phyloP scores from a whole-genome alignment of 2,888 invertebrate genomes.

The Temnothorax unifasciatus region DNA sequence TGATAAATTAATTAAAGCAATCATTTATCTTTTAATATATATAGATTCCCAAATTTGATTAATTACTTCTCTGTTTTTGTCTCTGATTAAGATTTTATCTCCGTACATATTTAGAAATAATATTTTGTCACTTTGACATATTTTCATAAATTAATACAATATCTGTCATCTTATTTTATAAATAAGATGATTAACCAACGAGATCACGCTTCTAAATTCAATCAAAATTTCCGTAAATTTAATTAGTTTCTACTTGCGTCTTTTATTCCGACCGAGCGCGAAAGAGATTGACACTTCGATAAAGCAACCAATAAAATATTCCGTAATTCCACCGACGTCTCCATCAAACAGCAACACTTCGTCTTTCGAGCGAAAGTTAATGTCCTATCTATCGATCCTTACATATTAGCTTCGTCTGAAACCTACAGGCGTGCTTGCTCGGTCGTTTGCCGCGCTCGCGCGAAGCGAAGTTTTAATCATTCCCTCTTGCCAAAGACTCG shows the following conservation, averaged over 20 bases:
- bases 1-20: not conserved
- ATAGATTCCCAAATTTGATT: not conserved
- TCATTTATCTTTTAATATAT: not conserved
- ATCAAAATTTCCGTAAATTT: conserved; percentile 7
- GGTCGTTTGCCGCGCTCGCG: conserved; percentile 33
- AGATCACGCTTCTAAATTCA: not conserved
- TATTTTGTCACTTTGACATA: conserved; percentile 5
- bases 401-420: conserved; percentile 15
- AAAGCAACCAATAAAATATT: not conserved
- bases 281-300: conserved; percentile 11
- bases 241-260: not conserved
- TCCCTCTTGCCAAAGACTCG: conserved; percentile 61
- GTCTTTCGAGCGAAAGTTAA: conserved; percentile 34
- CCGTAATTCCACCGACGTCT: conserved; percentile 20
- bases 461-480: conserved; percentile 62
- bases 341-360: not conserved
- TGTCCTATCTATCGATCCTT: conserved; percentile 27
- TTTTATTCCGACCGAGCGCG: not conserved
- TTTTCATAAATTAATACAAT: conserved; percentile 11
- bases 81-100: not conserved
- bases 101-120: not conserved
- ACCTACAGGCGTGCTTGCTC: conserved; percentile 5
- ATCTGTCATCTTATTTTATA: not conserved
- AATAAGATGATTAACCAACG: not conserved
- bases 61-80: not conserved